Percentiles rank a stretch among this genome's conserved stretches.
These are phyloP conservation scores for Philopotamus ludificatus DNA, from an alignment of 1,140 invertebrate genomes.

Conservation along the genomic window DNA sequence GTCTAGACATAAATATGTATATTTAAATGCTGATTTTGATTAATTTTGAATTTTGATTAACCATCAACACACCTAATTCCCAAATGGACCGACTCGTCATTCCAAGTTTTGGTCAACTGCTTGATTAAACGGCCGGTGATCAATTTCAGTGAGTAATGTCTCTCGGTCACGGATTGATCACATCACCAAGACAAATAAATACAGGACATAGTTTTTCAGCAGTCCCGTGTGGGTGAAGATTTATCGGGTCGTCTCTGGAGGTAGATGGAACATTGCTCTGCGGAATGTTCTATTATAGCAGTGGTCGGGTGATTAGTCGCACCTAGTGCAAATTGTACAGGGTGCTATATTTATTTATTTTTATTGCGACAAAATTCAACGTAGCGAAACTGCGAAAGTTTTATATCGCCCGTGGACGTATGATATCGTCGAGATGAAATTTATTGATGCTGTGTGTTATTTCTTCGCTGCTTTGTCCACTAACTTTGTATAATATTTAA, in stretches of 20 bases:
- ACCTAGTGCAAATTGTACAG: background rate
- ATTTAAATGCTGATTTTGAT: no score
- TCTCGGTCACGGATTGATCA: slow-evolving; percentile 19
- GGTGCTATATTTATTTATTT: background rate
- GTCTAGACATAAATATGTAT: no score
- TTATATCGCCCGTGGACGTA: no score
- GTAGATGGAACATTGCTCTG: background rate
- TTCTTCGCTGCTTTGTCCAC: no score
- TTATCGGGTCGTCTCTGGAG: background rate
- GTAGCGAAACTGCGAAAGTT: background rate
- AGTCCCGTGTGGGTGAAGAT: slow-evolving; percentile 16
- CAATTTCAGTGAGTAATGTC: slow-evolving; percentile 22
- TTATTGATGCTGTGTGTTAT: no score
- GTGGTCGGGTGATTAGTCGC: slow-evolving; percentile 1
- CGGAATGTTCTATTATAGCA: background rate
- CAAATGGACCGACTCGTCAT: no score
- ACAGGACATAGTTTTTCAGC: background rate
- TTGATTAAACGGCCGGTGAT: slow-evolving; percentile 33
- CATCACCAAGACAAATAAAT: slow-evolving; percentile 29
- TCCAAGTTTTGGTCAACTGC: no score
- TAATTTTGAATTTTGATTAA: no score
- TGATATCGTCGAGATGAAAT: no score
- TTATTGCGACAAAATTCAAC: background rate
- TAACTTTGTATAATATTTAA: no score
- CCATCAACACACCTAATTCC: no score